phyloP scores from a whole-genome alignment of 2,113 vertebrate species.

The Ailuropoda melanoleuca region DNA sequence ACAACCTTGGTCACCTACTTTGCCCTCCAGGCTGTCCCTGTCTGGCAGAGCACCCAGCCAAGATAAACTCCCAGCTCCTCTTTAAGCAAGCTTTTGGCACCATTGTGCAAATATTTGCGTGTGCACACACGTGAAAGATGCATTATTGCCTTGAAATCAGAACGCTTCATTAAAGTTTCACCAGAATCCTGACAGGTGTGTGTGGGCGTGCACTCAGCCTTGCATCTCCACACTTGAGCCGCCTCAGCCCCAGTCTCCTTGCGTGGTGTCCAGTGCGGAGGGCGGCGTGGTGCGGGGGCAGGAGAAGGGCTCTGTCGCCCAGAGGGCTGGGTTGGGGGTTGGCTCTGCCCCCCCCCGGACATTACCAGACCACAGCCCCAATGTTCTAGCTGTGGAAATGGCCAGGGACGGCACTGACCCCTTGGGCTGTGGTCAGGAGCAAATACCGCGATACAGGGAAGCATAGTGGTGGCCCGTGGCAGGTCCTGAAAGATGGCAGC shows the following conservation, averaged over 20 bases:
- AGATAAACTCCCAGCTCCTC: background rate
- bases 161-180: background rate
- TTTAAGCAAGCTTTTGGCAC: background rate
- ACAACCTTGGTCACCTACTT: background rate
- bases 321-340: fast-evolving
- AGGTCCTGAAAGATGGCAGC: fast-evolving
- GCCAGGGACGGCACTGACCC: fast-evolving
- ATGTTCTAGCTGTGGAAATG: fast-evolving
- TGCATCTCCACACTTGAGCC: fast-evolving
- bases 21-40: fast-evolving
- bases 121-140: fast-evolving
- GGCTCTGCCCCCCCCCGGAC: background rate
- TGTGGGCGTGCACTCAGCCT: too few species aligned
- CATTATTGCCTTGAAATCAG: background rate
- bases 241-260: fast-evolving
- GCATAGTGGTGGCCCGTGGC: fast-evolving
- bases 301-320: fast-evolving
- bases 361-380: fast-evolving
- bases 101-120: fast-evolving
- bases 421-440: too few species aligned
- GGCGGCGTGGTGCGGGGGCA: fast-evolving
- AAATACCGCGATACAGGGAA: fast-evolving
- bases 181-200: fast-evolving
- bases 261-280: fast-evolving
- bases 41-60: background rate